Evolutionary conservation across 2,888 invertebrate species (phyloP).

Genomic region (Theodoxus fluviatilis): DNA sequence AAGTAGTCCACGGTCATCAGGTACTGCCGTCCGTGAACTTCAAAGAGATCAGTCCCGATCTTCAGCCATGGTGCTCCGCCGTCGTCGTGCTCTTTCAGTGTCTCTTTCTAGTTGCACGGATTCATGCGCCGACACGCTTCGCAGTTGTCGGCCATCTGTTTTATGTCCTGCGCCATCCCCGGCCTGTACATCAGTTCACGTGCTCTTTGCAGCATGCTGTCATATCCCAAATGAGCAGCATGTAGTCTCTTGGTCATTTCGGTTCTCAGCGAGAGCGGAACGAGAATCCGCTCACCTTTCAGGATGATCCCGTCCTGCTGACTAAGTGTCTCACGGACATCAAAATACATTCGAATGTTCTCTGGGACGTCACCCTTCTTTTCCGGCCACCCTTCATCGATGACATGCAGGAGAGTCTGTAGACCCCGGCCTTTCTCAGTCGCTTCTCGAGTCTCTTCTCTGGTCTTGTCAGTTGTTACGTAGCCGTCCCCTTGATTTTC

Average conservation of each 20-base stretch:
- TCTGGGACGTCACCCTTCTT: slow-evolving; percentile 14
- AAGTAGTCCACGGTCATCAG: slow-evolving; percentile 17
- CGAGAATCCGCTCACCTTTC: slow-evolving; percentile 28
- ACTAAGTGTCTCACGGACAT: slow-evolving; percentile 23
- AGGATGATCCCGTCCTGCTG: slow-evolving; percentile 21
- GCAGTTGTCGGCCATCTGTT: slow-evolving; percentile 9
- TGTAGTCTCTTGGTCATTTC: slow-evolving; percentile 29
- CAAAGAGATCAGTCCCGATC: slow-evolving; percentile 23
- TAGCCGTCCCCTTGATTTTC: too few species aligned
- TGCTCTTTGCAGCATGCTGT: slow-evolving; percentile 30
- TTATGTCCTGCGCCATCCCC: slow-evolving; percentile 11
- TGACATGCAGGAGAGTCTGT: neutral
- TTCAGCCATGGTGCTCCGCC: slow-evolving; percentile 25
- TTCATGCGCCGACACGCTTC: neutral
- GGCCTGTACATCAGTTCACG: slow-evolving; percentile 27
- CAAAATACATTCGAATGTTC: slow-evolving; percentile 22
- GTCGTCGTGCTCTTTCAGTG: slow-evolving; percentile 18
- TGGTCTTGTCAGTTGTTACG: slow-evolving; percentile 14
- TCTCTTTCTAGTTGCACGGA: neutral
- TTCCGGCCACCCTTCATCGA: slow-evolving; percentile 28
- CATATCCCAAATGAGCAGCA: slow-evolving; percentile 27
- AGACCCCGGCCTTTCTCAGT: slow-evolving; percentile 8
- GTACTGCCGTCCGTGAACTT: slow-evolving; percentile 22
- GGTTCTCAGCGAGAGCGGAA: slow-evolving; percentile 20
- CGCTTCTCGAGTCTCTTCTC: neutral